Percentiles rank a stretch among this genome's conserved stretches.
Evolutionary conservation across 1,140 invertebrate genomes (phyloP).

Genomic region (Cardiocondyla obscurior): DNA sequence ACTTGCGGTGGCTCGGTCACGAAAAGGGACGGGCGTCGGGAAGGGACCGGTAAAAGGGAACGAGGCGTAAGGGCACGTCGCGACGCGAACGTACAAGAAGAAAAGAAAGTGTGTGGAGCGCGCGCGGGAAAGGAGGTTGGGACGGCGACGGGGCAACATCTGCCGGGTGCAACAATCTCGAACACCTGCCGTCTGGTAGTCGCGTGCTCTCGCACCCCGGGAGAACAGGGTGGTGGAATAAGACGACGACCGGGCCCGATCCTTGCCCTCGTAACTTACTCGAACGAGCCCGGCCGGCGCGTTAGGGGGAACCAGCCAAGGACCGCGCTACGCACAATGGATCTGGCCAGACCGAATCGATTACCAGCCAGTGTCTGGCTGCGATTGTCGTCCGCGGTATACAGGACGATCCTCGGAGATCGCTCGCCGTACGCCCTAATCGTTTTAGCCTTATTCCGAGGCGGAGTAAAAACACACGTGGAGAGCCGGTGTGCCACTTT

Average conservation of each 20-base stretch:
- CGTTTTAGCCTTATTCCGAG: neutral
- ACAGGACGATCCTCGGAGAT: neutral
- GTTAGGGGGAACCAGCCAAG: neutral
- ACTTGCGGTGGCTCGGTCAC: constrained; percentile 42
- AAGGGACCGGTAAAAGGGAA: constrained; percentile 23
- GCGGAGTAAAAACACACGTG: neutral
- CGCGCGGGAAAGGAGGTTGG: constrained; percentile 64
- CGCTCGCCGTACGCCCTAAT: neutral
- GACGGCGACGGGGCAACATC: constrained; percentile 74
- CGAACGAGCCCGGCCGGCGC: constrained; percentile 32
- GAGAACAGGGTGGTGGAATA: constrained; percentile 68
- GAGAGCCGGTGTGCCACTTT: neutral
- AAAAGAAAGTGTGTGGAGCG: constrained; percentile 29
- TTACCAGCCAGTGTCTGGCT: constrained; percentile 28
- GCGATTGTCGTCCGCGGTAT: constrained; percentile 16
- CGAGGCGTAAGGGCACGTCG: constrained; percentile 33
- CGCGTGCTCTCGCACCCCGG: constrained; percentile 77
- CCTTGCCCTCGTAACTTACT: constrained; percentile 66
- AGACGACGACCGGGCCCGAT: constrained; percentile 68
- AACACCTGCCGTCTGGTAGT: constrained; percentile 81
- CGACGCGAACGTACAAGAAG: constrained; percentile 11
- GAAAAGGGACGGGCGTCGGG: constrained; percentile 22
- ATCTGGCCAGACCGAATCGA: constrained; percentile 56
- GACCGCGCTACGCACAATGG: constrained; percentile 34
- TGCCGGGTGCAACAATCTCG: constrained; percentile 80